Percentiles rank a stretch among this genome's conserved stretches.
Evolutionary conservation across 2,113 vertebrate species (phyloP).

Genomic region (Triplophysa dalaica): DNA sequence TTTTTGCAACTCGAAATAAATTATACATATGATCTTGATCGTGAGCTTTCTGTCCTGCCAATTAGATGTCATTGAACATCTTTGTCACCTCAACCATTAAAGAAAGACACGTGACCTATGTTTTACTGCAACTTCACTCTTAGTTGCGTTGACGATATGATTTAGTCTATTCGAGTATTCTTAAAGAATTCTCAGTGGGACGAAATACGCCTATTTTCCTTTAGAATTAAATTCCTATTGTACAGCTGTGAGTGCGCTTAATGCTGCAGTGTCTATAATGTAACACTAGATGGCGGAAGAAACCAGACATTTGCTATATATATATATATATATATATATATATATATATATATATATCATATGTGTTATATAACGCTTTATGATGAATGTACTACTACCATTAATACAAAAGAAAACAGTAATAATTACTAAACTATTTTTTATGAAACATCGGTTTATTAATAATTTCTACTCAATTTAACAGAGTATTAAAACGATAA

Average conservation of each 20-base stretch:
- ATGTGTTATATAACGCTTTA: background rate
- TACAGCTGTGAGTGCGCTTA: background rate
- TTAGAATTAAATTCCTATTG: background rate
- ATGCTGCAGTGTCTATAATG: background rate
- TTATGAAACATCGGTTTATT: too few species aligned
- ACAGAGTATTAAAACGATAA: too few species aligned
- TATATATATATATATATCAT: too few species aligned
- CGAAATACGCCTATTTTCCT: background rate
- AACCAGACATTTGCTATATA: background rate
- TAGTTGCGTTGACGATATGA: background rate
- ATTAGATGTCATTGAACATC: slow-evolving; percentile 4
- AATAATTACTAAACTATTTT: too few species aligned
- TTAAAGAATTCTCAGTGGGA: background rate
- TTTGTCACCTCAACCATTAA: background rate
- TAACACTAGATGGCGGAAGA: slow-evolving; percentile 40
- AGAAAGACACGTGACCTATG: background rate
- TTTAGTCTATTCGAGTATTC: background rate
- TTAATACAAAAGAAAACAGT: too few species aligned
- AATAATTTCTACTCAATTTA: too few species aligned
- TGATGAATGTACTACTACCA: too few species aligned
- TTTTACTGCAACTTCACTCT: background rate
- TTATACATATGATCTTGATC: background rate
- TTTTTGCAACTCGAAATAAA: background rate
- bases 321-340: too few species aligned
- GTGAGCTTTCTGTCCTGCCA: background rate